Evolutionary conservation across 1,140 invertebrate genomes (phyloP), one percentile per base, ranked within the genome.

Genomic region (Drosophila lowei): DNA sequence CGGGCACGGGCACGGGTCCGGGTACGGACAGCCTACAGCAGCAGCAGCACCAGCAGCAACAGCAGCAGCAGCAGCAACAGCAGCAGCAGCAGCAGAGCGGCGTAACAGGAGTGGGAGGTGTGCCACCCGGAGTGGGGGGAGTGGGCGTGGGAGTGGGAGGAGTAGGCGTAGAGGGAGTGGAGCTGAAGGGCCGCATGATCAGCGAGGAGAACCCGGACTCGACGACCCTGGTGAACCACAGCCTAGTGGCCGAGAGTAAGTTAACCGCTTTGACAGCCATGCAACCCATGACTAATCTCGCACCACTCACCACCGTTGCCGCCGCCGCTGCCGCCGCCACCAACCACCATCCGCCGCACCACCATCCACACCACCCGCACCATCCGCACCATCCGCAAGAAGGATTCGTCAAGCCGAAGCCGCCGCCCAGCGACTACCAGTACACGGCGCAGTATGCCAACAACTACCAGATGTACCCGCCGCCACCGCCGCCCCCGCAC

Each of bases 391-490:
- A 64, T 38, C 75, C 70, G 54, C 89, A 91, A 79, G 90, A 91
- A 64, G 91, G 89, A 23, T 91, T 91, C 57, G 89, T 91, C 6
- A 91, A 91, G 70, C 91, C 91, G 43, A 91, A 91, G 65, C 90
- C 90, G 25, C 90, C 90, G 52, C 90, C 90, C 21, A 86, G 89
- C 52, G 90, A 91, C 16, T 91, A 91, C 57, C 90, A 91, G 63
- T 91, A 91, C 42, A 71, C 83, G 44, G 64, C 73, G 3, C 90
- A 91, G 66, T 91, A 91, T 47, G 90, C 90, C 1, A 91, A 91
- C 59, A 91, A 91, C 75, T 91, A 91, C 61, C 90, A 91, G 76
- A 91, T 91, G 89, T 91, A 91, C 59, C 90, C 90, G 60, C 89
- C 89, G 6, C 83, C 88, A 0, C 80, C 91, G 34, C 90, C 90